Base-by-base conservation (phyloP, 2,113 vertebrate genomes). In the Brachirus orientalis region DNA sequence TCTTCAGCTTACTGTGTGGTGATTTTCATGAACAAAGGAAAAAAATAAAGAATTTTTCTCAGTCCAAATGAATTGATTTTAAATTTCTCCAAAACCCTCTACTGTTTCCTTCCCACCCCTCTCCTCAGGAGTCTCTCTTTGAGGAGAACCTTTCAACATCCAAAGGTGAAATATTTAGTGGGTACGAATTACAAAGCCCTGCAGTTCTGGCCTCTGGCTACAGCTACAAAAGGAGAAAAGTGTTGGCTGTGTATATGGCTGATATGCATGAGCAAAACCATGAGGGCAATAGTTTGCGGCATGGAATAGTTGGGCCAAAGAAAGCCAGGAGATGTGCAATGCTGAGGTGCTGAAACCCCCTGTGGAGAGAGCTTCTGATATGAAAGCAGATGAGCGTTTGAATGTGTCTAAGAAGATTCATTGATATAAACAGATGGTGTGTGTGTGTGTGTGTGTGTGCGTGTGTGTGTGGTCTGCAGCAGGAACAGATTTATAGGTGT, bases 401-500 rank as follows among this genome's bases (percentile, higher is more conserved):
- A 47, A 55, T 22, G 36, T 45, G 59, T 35, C 16, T 10, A 45
- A 43, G 56, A 36, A 68, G 41, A 63, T 19, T 51, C 56, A 71
- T 22, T 19, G 47, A 64, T 45, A 41, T 28, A 65, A 75, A 71
- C 14, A 44, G 36, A 75, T 8, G n/a, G 17, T 46, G 38, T 11
- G 1, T 33, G n/a, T 63, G 59, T 12, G 50, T 10, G 43, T 45
- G 48, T 57, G 47, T 8, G 37, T 4, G 28, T 53, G 77, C 11
- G 55, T 11, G 41, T 50, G 41, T 61, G 54, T 10, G 55, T 6
- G 28, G 56, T 72, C 75, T 80, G 83, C 72, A 12, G 74, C 53
- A 61, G 56, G 53, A 85, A 64, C 65, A 86, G 86, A 91, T 90
- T 88, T 87, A 91, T 86, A 73, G 77, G 52, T 75, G 53, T 63